phyloP scores from a whole-genome alignment of 2,113 vertebrate species.

The Ellobius talpinus region DNA sequence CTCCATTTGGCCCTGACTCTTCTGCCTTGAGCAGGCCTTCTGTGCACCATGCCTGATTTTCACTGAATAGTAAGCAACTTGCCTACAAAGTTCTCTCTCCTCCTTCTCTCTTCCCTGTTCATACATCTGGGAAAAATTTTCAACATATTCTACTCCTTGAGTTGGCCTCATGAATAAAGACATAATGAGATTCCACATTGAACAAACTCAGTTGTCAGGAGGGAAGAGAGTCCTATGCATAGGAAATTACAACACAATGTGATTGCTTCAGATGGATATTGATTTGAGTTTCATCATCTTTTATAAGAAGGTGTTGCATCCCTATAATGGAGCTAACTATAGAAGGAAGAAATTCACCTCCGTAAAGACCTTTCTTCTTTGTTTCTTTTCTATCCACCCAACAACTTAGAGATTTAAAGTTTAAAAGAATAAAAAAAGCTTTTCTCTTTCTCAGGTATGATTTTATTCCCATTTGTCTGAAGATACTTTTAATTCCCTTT shows the following conservation, averaged over 20 bases:
- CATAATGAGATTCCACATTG: background rate
- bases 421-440: background rate
- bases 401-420: background rate
- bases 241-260: background rate
- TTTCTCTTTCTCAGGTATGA: background rate
- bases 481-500: background rate
- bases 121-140: background rate
- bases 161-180: background rate
- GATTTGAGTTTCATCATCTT: background rate
- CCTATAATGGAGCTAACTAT: background rate
- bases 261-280: background rate
- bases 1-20: background rate
- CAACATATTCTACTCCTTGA: background rate
- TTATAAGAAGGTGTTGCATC: background rate
- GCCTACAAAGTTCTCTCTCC: background rate
- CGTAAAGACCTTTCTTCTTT: background rate
- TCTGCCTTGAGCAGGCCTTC: background rate
- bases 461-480: background rate
- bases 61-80: background rate
- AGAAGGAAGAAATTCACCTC: background rate
- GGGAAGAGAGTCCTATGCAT: background rate
- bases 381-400: background rate
- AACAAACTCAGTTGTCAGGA: background rate
- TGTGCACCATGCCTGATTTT: background rate
- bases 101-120: background rate